Evolutionary conservation across 2,797 vertebrate species (phyloP).

Genomic region (Antennarius maculatus): DNA sequence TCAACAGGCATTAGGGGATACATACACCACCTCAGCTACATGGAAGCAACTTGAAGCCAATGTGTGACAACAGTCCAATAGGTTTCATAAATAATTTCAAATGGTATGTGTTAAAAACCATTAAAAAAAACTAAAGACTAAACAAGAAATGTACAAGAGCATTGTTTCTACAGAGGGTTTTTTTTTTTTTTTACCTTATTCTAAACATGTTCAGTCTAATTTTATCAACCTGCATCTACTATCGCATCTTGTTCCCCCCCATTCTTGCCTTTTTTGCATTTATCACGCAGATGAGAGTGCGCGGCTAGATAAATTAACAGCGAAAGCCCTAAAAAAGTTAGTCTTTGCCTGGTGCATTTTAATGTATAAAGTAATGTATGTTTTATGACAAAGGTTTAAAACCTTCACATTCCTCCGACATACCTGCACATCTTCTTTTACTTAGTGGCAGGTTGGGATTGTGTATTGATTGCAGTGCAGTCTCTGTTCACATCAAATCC

Average conservation of each 20-base stretch:
- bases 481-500: slow-evolving; percentile 40
- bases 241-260: too few relatives aligned
- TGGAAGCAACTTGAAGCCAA: too few relatives aligned
- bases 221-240: too few relatives aligned
- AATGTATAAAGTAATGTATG: not conserved
- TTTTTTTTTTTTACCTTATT: too few relatives aligned
- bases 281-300: not conserved
- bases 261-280: not conserved
- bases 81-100: too few relatives aligned
- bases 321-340: not conserved
- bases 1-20: too few relatives aligned
- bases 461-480: slow-evolving; percentile 5
- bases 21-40: too few relatives aligned
- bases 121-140: not conserved
- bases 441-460: slow-evolving; percentile 9
- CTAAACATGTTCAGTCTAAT: too few relatives aligned
- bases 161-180: too few relatives aligned
- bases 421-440: not conserved
- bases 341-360: not conserved
- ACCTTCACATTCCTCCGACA: not conserved
- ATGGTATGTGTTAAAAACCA: not conserved
- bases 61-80: too few relatives aligned
- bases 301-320: not conserved
- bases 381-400: not conserved
- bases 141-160: too few relatives aligned